Evolutionary conservation across 2,888 invertebrate species (phyloP), one percentile per base, ranked within the genome.

Genomic region (Protodeltote pygarga): DNA sequence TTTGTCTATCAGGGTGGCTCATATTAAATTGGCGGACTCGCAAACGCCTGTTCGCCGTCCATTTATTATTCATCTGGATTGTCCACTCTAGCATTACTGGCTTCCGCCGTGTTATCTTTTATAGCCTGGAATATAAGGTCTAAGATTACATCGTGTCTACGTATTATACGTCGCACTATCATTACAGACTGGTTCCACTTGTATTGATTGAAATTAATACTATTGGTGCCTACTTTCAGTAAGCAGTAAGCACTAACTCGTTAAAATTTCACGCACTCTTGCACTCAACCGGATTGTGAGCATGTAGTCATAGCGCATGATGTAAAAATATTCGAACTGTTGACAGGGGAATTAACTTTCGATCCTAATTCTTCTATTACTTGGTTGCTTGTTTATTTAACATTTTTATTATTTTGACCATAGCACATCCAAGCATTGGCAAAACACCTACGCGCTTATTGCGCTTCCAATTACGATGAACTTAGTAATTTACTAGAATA

Each of bases 21-120:
- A 79, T 77, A 69, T 74, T 78, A 82, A 71, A 81, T 71, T 86
- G 86, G 85, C 66, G 61, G 64, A 57, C 54, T 58, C 64, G 65
- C 74, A 23, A 37, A 80, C 74, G 79, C 66, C 71, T 59, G 53
- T 42, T 58, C 63, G 65, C 65, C 77, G 73, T 50, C 79, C 73
- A 77, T 81, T 81, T 82, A 84, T 83, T 78, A 80, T 82, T 83
- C 77, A 74, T 79, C 66, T 74, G 65, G 76, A 78, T 74, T 68
- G 75, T 73, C 72, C 63, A 68, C 64, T 66, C 63, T 64, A 77
- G 71, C 72, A 75, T 76, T 77, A 66, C 64, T 77, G 57, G 71
- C 65, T 75, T 83, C 82, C 73, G 72, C 67, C 42, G 58, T 55
- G 50, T 49, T 64, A 27, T 59, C 41, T 47, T 49, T 45, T 38